Base-by-base conservation (phyloP, 2,113 vertebrate species). In the Proteles cristata region DNA sequence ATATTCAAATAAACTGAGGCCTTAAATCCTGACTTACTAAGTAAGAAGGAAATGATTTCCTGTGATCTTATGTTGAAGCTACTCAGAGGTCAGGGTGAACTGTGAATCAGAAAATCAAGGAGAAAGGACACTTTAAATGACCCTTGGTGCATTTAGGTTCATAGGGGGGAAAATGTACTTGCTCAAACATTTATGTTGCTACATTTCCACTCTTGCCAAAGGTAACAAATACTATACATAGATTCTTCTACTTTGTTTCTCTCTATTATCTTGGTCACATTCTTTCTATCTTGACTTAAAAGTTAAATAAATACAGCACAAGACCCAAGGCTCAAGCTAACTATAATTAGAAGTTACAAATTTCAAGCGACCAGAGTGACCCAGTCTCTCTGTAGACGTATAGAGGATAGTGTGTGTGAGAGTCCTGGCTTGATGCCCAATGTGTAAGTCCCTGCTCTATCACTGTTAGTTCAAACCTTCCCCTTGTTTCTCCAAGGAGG, bases 111-210 rank as follows among this genome's bases (percentile, higher is more conserved):
- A 95, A 95, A 96, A 83, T 88, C 96, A 95, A 92, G 87, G 85
- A 92, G 84, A 92, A 92, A 95, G 87, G 90, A 77, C 90, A 90
- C 85, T 90, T 88, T 39, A 66, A 95, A 90, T 93, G 81, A 88
- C 76, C 93, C 55, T 39, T 19, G 81, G 68, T 15, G 0, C 35
- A 53, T 76, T 95, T 81, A 28, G 82, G 81, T 96, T 92, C 93
- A 63, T 90, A 65, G 71, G 82, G 25, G 73, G 26, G 55, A 43
- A 92, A 83, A 81, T 55, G 50, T 69, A 58, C 74, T 93, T 63
- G 43, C 84, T 97, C 83, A 96, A 97, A 97, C 90, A 96, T 88
- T 96, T 79, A 88, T 69, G 71, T 85, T 82, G 53, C 80, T 94
- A 26, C n/a, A 61, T 92, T 92, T 93, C 71, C 65, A 45, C 39